Percentiles rank a stretch among this genome's conserved stretches.
These are phyloP conservation scores for Hyppa rectilinea DNA, from an alignment of 2,888 invertebrate species.

Conservation along the genomic window DNA sequence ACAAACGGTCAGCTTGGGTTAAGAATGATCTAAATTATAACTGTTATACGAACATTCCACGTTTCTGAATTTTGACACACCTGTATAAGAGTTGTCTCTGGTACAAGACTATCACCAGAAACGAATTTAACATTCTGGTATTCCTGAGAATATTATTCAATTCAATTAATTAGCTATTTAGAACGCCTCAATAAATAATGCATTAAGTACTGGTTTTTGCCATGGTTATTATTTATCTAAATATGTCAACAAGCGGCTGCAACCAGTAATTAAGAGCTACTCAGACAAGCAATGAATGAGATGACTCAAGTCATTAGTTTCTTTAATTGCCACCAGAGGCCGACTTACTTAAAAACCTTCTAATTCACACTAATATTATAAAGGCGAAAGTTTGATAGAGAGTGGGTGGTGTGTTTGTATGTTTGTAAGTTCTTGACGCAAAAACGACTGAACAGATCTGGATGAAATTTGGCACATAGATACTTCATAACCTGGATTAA, in stretches of 20 bases:
- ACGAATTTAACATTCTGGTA: neutral
- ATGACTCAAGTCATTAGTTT: slow-evolving; percentile 57
- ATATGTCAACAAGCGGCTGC: slow-evolving; percentile 58
- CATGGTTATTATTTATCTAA: slow-evolving; percentile 54
- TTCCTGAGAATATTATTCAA: slow-evolving; percentile 3
- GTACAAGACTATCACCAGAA: neutral
- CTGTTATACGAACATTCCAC: neutral
- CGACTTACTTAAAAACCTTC: slow-evolving; percentile 11
- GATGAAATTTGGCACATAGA: neutral
- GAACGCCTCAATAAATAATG: slow-evolving; percentile 45
- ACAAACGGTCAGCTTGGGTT: neutral
- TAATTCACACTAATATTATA: no score
- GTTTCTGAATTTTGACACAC: neutral
- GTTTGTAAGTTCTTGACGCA: neutral
- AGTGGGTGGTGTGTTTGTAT: no score
- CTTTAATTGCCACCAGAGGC: slow-evolving; percentile 40
- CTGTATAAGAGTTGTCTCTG: neutral
- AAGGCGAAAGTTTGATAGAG: no score
- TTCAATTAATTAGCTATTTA: slow-evolving; percentile 38
- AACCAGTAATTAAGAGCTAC: slow-evolving; percentile 58
- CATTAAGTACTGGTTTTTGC: slow-evolving; percentile 30
- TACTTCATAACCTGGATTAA: neutral
- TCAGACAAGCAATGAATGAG: slow-evolving; percentile 52
- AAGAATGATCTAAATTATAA: neutral
- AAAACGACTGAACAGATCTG: neutral